Base-by-base conservation (phyloP, 2,113 vertebrate genomes). In the Mus musculus region DNA sequence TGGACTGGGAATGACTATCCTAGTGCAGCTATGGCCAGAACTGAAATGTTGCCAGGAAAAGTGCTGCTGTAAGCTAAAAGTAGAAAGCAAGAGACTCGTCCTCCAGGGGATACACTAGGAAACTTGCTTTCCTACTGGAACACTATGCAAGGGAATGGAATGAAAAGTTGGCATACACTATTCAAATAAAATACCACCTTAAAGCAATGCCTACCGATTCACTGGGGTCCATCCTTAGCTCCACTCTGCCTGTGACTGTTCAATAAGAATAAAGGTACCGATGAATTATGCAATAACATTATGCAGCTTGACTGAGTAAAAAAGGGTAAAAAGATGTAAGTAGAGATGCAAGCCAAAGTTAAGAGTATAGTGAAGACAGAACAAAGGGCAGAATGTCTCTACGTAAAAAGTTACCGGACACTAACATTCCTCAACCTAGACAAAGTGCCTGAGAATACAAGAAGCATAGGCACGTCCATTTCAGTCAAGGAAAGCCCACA, bases 141-240 rank as follows among this genome's bases (percentile, higher is more conserved):
- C 52, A 86, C 26, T 65, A 82, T 6, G 61, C 8, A 46, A 52
- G 52, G 22, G 22, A 76, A 76, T 19, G 3, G 20, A 80, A 93
- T 20, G 26, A 72, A 88, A 92, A 76, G 82, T 80, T 33, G 90
- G 30, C 67, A 72, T n/a, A 69, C 33, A 87, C 49, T 61, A 87
- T 49, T 89, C 80, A 96, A 96, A 93, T 78, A 91, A 94, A 90
- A 65, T 5, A 52, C 30, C 54, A 71, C 13, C 36, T 95, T 92
- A 80, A 82, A 87, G 67, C 77, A 95, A 73, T 63, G 19, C 36
- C 65, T 54, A 39, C 13, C 54, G 19, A 11, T 11, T 81, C 28
- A 20, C 52, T 73, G 12, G 26, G 71, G 39, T 90, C 56, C n/a
- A 7, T 65, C 56, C 46, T 86, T 19, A 90, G 52, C 12, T 85